Evolutionary conservation across 2,797 vertebrate genomes (phyloP), one percentile per base, ranked within the genome.

Genomic region (Rhabdomys pumilio): DNA sequence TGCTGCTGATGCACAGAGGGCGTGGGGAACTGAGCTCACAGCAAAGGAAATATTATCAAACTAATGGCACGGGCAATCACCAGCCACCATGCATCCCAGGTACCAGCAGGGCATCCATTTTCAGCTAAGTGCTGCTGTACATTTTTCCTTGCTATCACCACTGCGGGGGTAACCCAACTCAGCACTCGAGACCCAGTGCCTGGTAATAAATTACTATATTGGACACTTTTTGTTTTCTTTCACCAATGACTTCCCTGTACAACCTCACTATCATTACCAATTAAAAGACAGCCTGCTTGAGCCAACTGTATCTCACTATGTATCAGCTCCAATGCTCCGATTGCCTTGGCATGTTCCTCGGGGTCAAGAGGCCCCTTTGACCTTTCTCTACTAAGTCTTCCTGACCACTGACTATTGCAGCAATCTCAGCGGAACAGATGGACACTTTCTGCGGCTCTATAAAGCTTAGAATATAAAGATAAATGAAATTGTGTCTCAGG

Each of bases 371-470:
- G 97, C 97, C 98, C 98, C 98, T 98, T 95, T 98, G 99, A 99
- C 99, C 99, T 99, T 98, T 98, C 98, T 98, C 98, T 98, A 98
- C 98, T 98, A 98, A 98, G 98, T 98, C 98, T 97, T 98, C 97
- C 98, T 98, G 98, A 97, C 98, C 98, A 98, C 97, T 99, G 97
- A 97, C 98, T 97, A 96, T 98, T 98, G 97, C 98, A 92, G 98
- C 98, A 99, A 99, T 98, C 98, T 99, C 98, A 82, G 97, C 98
- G 98, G 98, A 99, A 99, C 99, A 99, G 99, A 99, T 99, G 99
- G 99, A 99, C 98, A 97, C 98, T 98, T 98, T 98, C 97, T 98
- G 98, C 94, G 97, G 98, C 98, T 98, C 98, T 98, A 98, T 98
- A 98, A 99, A 98, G 98, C 98, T 98, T 95, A 98, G 98, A 99